phyloP scores from a whole-genome alignment of 2,113 vertebrate genomes.

The Elachura formosa region DNA sequence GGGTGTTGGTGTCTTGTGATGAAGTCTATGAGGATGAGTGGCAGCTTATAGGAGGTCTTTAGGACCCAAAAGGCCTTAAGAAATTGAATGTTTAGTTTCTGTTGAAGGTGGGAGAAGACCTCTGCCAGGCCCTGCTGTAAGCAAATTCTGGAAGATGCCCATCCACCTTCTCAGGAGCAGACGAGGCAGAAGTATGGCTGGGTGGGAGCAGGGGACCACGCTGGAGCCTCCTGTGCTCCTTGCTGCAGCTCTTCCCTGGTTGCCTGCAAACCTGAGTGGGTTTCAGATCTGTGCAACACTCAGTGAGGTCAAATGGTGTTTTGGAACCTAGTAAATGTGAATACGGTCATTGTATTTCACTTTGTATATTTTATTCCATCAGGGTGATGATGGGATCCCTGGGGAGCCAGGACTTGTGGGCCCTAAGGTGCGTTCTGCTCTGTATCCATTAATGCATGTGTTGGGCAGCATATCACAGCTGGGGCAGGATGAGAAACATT shows the following conservation, averaged over 20 bases:
- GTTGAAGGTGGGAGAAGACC: background rate
- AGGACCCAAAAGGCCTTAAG: background rate
- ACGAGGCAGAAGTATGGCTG: background rate
- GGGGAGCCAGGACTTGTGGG: constrained; percentile 81
- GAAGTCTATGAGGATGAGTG: background rate
- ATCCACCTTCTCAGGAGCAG: background rate
- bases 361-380: background rate
- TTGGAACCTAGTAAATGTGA: background rate
- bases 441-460: fast-evolving
- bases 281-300: background rate
- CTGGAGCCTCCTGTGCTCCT: background rate
- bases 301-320: background rate
- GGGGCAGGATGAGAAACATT: background rate
- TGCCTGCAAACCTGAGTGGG: background rate
- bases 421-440: constrained; percentile 70
- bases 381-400: constrained; percentile 84
- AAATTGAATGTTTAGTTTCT: background rate
- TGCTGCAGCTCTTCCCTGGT: background rate
- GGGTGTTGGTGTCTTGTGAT: background rate
- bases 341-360: background rate
- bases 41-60: background rate
- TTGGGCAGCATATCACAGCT: background rate
- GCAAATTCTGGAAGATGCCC: background rate
- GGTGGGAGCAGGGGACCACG: fast-evolving
- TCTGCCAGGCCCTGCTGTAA: background rate